Conservation (phyloP, 2,888 invertebrate genomes). For the Standfussiana lucernea region DNA sequence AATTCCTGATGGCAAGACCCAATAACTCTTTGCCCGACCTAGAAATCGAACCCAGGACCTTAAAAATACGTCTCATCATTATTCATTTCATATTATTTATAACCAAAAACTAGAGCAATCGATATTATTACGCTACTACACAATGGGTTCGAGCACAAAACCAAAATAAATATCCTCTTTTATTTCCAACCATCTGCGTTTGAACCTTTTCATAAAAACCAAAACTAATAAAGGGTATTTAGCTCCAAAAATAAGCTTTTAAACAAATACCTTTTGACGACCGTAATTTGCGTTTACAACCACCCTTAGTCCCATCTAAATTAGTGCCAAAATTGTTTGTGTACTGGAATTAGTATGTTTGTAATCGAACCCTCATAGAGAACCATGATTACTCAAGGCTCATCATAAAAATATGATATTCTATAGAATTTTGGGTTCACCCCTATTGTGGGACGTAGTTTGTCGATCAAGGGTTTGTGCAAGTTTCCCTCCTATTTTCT, state of each 20-base stretch:
- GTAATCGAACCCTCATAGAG: conserved; percentile 53
- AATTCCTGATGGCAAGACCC: too few relatives aligned
- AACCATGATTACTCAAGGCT: conserved; percentile 62
- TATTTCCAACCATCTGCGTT: conserved; percentile 62
- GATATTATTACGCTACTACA: conserved; percentile 53
- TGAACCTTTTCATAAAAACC: conserved; percentile 58
- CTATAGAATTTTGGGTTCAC: conserved; percentile 60
- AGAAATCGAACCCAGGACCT: too few relatives aligned
- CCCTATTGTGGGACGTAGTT: conserved; percentile 54
- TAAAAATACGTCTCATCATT: too few relatives aligned
- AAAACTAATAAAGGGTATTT: conserved; percentile 69
- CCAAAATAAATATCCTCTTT: conserved; percentile 30
- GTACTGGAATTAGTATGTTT: neutral
- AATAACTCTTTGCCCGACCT: too few relatives aligned
- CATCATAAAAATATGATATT: conserved; percentile 72
- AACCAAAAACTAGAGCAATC: conserved; percentile 10
- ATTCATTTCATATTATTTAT: neutral
- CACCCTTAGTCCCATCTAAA: fast-evolving
- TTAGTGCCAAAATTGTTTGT: conserved; percentile 37
- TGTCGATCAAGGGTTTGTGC: conserved; percentile 60
- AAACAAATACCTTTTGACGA: conserved; percentile 62
- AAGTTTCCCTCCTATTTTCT: conserved; percentile 42
- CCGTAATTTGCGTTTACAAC: neutral
- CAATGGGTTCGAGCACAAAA: conserved; percentile 45
- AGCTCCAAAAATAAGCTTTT: conserved; percentile 64